Base-by-base conservation (phyloP, 2,797 vertebrate species). In the Geotrypetes seraphini region DNA sequence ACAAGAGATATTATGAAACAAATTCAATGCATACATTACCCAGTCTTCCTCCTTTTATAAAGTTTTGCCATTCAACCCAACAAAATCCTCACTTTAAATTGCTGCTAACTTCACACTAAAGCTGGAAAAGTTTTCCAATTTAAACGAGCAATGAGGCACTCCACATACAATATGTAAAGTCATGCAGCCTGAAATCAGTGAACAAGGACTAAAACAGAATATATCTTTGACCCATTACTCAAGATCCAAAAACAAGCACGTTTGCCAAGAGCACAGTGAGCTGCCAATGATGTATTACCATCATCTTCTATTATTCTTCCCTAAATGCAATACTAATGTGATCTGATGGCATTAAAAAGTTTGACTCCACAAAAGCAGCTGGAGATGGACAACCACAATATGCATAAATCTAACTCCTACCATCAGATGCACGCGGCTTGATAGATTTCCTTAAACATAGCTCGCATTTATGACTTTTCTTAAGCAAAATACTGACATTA, bases 261-360 rank as follows among this genome's bases (percentile, higher is more conserved):
- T 59, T 73, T 74, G 71, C 54, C 63, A 60, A 57, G 43, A 36
- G 19, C 2, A 1, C 34, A 66, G 32, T 31, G 44, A 47, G 43
- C 36, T 27, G 22, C 59, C 66, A 64, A 25, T 70, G 64, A 67
- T 67, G 24, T 69, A 56, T 64, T 57, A 53, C 59, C 63, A 44
- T 40, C 50, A 46, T 53, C 52, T 73, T 58, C 51, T 49, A 50
- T 66, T 72, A 9, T 60, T 66, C 49, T 60, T 63, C 22, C 45
- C 60, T 69, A 75, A 72, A 76, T 76, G 59, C 49, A 62, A 53
- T 67, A 60, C 61, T 73, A 73, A 71, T 74, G 57, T 63, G 72
- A 57, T 72, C 50, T 60, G 61, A 70, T 78, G 71, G 60, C 53
- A 66, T 70, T 67, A 78, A 69, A 28, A 57, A 79, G 76, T 67